Conservation (phyloP, 2,113 vertebrate species). For the Parus major region DNA sequence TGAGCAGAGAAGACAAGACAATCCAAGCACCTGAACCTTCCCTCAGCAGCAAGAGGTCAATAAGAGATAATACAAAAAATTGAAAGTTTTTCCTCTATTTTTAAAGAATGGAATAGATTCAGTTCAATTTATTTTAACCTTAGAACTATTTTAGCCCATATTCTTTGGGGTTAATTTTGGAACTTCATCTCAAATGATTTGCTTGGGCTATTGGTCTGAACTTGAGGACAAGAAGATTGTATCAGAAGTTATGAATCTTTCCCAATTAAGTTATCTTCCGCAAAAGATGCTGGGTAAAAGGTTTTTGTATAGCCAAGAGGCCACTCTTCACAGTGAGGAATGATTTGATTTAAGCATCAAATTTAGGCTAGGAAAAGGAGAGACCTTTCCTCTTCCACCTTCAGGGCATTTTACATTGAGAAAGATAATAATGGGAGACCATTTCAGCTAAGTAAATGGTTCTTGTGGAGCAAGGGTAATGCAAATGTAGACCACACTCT, state of each 20-base stretch:
- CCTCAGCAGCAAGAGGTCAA: not conserved
- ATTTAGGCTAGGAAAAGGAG: slow-evolving; percentile 29
- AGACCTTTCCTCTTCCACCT: slow-evolving; percentile 43
- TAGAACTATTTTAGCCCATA: not conserved
- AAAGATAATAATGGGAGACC: slow-evolving; percentile 56
- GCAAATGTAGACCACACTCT: not conserved
- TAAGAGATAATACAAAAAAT: not conserved
- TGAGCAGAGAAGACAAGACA: not conserved
- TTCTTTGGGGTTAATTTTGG: slow-evolving; percentile 34
- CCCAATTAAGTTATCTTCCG: slow-evolving; percentile 64
- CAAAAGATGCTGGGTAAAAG: slow-evolving; percentile 38
- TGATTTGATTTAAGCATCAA: slow-evolving; percentile 60
- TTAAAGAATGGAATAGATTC: not conserved
- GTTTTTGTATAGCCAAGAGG: slow-evolving; percentile 58
- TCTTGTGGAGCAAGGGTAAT: slow-evolving; percentile 4
- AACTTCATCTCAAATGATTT: slow-evolving; percentile 48
- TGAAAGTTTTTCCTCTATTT: not conserved
- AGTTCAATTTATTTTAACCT: slow-evolving; percentile 20
- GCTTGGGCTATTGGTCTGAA: slow-evolving; percentile 48
- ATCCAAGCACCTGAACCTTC: not conserved
- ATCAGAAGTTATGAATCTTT: slow-evolving; percentile 68
- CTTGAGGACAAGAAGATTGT: slow-evolving; percentile 52
- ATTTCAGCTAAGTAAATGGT: slow-evolving; percentile 52
- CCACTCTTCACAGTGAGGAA: slow-evolving; percentile 48
- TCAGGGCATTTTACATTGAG: not conserved